Base-by-base conservation (phyloP, 2,113 vertebrate genomes). In the Opisthocomus hoazin region DNA sequence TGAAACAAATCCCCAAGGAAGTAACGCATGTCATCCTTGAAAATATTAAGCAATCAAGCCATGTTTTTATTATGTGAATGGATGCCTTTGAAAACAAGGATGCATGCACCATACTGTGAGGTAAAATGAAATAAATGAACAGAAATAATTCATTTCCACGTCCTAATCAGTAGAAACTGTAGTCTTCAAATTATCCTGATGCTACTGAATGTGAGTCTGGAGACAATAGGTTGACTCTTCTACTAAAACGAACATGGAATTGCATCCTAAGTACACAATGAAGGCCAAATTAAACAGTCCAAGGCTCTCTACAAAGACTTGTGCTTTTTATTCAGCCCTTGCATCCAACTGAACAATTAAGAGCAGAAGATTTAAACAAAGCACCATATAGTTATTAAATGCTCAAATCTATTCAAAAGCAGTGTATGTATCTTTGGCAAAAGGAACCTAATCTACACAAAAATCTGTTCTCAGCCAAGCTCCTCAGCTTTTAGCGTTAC, bases 131-230 rank as follows among this genome's bases (percentile, higher is more conserved):
- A 86, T 66, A 92, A 96, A 94, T 97, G 92, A 98, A 98, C 98
- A 98, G 98, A 98, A 98, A 98, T 98, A 98, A 98, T 98, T 98
- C 97, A 98, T 98, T 97, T 97, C 96, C 98, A 98, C 97, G 94
- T 98, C 98, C 98, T 98, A 98, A 98, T 98, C 98, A 98, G 97
- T 96, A 97, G 91, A 89, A 95, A 91, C 65, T 20, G 61, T 53
- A 83, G 82, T 87, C 89, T 96, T 96, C 92, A 54, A 65, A 92
- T 95, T 96, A 93, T 53, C 41, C 70, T 80, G 77, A 87, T 78
- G 68, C 82, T 92, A 87, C 70, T 60, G 85, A 93, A 93, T 65
- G 34, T 0, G 54, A 94, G 46, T 54, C 89, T 94, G 51, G 74
- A 93, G 90, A 96, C 86, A 96, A 94, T 41, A 92, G 73, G 92